These are phyloP conservation scores for Sebastolobus altivelis DNA, from an alignment of 2,797 vertebrate genomes.

Conservation along the genomic window DNA sequence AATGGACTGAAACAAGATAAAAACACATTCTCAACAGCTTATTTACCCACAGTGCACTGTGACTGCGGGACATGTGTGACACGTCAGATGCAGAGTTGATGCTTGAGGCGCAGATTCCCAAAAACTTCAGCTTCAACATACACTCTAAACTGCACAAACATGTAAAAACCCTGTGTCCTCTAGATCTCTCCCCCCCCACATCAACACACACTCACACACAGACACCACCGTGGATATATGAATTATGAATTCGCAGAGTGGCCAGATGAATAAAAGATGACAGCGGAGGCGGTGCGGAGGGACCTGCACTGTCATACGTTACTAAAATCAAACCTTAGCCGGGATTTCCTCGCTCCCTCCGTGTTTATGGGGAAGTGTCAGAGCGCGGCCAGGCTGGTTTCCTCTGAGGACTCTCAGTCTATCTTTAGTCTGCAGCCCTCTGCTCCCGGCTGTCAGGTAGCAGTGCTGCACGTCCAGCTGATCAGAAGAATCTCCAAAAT, in stretches of 20 bases:
- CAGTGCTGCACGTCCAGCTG: conserved; percentile 24
- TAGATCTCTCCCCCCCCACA: neutral
- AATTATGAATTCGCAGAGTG: conserved; percentile 66
- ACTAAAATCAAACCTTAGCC: conserved; percentile 60
- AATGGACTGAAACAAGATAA: neutral
- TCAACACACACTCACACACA: conserved; percentile 21
- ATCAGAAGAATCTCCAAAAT: conserved; percentile 38
- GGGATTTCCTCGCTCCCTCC: conserved; percentile 54
- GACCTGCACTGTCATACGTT: conserved; percentile 57
- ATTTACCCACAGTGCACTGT: conserved; percentile 35
- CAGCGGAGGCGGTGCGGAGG: conserved; percentile 35
- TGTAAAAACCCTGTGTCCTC: neutral
- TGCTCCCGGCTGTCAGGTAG: conserved; percentile 54
- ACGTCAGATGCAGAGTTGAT: conserved; percentile 4
- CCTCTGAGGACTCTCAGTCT: conserved; percentile 43
- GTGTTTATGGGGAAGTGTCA: conserved; percentile 59
- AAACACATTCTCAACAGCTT: neutral
- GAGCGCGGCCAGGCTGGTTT: conserved; percentile 26
- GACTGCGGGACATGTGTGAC: conserved; percentile 8
- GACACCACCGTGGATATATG: conserved; percentile 33
- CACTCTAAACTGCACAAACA: neutral
- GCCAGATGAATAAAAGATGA: conserved; percentile 73
- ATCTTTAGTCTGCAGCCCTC: conserved; percentile 51
- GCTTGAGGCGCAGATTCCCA: neutral
- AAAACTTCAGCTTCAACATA: neutral